Base-by-base conservation (phyloP, 2,888 invertebrate species). In the Apodemia duryi region DNA sequence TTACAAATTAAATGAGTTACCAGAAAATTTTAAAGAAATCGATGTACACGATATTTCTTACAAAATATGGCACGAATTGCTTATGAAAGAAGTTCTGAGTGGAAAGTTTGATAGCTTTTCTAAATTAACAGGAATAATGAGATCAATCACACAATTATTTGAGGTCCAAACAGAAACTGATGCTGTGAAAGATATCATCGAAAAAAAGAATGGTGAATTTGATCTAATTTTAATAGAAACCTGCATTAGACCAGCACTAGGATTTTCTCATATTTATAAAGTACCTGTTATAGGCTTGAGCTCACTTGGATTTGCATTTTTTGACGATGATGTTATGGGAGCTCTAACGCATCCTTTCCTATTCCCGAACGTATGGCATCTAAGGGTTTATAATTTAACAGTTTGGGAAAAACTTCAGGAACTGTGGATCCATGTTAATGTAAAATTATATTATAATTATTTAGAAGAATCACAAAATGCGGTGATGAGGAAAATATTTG, bases 11-110 rank as follows among this genome's bases (percentile, higher is more conserved):
- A 21, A 21, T 21, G 21, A 1, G 21, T 21, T 21, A 21, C 78
- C 78, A 5, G 51, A 41, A n/a, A 82, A 83, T 63, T 51, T 80
- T 3, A 81, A 74, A n/a, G 81, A 82, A 73, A 78, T 83, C 4
- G 78, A 82, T 28, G 67, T 81, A 0, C 80, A 81, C 43, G 77
- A 81, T 64, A 51, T 76, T 2, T 79, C 81, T 0, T 78, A 82
- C 60, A 35, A 60, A 35, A 60, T 4, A 13, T 60, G 57, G 57
- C 57, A 7, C 2, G 13, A 60, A 13, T 13, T 35, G 1, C 32
- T 60, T 60, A 60, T 60, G 35, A 35, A 32, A 60, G 35, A 60
- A 60, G 35, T 60, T 32, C 1, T 29, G 10, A 60, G 6, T 32
- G 57, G 57, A 35, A 35, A 60, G 2, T 2, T n/a, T 35, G 35